phyloP scores from a whole-genome alignment of 2,888 invertebrate genomes.

The Cataglyphis livida region DNA sequence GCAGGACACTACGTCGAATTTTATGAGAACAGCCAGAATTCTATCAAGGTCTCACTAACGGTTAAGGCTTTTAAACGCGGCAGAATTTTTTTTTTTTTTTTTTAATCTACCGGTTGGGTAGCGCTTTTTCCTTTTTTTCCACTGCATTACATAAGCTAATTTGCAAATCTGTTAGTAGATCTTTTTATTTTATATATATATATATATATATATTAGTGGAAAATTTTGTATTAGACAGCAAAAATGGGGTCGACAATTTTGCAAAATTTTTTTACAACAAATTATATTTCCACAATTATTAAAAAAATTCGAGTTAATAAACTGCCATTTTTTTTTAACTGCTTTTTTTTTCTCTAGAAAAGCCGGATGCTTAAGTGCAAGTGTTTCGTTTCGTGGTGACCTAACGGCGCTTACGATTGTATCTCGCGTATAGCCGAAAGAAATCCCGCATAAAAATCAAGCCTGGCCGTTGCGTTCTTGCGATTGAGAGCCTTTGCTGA shows the following conservation, averaged over 20 bases:
- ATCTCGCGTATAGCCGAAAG: conserved; percentile 23
- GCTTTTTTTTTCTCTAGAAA: background rate
- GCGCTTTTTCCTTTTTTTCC: conserved; percentile 49
- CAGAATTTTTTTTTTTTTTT: conserved; percentile 69
- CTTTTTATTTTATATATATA: background rate
- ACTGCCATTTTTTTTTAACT: background rate
- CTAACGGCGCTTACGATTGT: conserved; percentile 28
- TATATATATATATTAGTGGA: background rate
- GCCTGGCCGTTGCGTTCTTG: conserved; percentile 71
- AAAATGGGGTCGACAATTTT: background rate
- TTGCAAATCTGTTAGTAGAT: background rate
- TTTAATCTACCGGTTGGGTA: conserved; percentile 58
- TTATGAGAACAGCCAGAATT: conserved; percentile 27
- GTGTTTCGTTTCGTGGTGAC: background rate
- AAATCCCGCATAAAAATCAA: conserved; percentile 70
- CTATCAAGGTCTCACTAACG: conserved; percentile 15
- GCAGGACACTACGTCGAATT: conserved; percentile 21
- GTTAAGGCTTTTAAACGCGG: conserved; percentile 15
- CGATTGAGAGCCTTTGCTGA: conserved; percentile 76
- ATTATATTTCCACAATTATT: background rate
- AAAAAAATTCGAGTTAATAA: background rate
- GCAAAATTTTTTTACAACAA: conserved; percentile 11
- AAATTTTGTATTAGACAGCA: background rate
- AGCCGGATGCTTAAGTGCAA: conserved; percentile 2
- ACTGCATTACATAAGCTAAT: conserved; percentile 17